A percentile compares a stretch with the other conserved stretches of the same genome.
These are phyloP conservation scores for Aurelia aurita DNA, from an alignment of 30 jellyfish, hydroid and myxozoan genomes.

Conservation along the genomic window DNA sequence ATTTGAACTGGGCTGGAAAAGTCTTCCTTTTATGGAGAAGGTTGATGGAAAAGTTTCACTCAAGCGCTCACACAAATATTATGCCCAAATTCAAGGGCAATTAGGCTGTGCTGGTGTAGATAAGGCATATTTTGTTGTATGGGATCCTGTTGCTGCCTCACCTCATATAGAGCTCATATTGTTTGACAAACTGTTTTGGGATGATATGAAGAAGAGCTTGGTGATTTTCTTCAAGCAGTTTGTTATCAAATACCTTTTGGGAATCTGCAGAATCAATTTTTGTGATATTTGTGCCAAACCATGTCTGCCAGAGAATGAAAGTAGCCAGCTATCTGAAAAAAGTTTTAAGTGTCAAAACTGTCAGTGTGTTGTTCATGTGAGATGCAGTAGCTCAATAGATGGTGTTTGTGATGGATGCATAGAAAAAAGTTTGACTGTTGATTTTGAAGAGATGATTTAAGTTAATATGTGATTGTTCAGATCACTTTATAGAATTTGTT, in stretches of 20 bases:
- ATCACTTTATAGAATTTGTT: too few species aligned
- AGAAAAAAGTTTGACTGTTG: not conserved
- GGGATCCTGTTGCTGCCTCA: not conserved
- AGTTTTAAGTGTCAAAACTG: not conserved
- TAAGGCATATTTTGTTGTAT: not conserved
- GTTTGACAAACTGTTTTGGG: not conserved
- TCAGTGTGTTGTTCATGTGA: not conserved
- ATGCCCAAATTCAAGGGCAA: slow-evolving; percentile 5
- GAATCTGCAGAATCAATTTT: not conserved
- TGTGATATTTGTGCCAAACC: not conserved
- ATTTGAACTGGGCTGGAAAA: too few species aligned
- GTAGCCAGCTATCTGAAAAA: not conserved
- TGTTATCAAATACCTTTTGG: not conserved
- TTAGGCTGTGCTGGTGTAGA: not conserved
- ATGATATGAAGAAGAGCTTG: not conserved
- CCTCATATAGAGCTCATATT: not conserved
- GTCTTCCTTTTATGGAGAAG: too few species aligned
- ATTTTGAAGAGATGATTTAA: not conserved
- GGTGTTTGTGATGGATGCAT: not conserved
- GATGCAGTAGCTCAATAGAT: not conserved
- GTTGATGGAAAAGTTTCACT: not conserved
- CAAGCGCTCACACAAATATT: not conserved
- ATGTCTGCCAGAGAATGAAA: not conserved
- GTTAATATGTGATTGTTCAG: too few species aligned
- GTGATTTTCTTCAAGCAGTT: not conserved